These are phyloP conservation scores for Ataeniobius toweri DNA, from an alignment of 2,797 vertebrate genomes.

Conservation along the genomic window DNA sequence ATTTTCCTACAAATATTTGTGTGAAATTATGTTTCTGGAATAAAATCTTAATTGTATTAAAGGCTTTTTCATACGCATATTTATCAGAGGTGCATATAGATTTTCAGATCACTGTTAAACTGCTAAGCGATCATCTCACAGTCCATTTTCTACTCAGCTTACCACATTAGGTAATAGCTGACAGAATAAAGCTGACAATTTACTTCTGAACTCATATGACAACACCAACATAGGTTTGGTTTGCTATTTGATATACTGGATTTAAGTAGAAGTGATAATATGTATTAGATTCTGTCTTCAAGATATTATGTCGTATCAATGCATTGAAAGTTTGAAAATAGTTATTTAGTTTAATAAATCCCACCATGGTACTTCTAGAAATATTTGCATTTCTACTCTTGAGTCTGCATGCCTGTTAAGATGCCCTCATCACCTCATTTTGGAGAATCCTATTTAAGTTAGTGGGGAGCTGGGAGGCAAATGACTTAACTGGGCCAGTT, in stretches of 20 bases:
- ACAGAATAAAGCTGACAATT: background rate
- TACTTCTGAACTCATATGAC: background rate
- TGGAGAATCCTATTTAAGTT: constrained; percentile 40
- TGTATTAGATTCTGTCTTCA: background rate
- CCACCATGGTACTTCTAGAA: background rate
- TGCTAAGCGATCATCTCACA: background rate
- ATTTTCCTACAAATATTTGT: no score
- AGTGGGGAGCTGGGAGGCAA: constrained; percentile 45
- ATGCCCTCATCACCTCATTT: constrained; percentile 26
- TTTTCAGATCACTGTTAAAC: no score
- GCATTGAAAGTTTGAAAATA: constrained; percentile 9
- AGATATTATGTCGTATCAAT: background rate
- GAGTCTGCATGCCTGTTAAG: constrained; percentile 22
- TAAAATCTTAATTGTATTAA: no score
- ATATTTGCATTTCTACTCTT: constrained; percentile 19
- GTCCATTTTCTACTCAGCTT: background rate
- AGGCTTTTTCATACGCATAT: no score
- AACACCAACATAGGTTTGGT: no score
- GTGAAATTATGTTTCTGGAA: no score
- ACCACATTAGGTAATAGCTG: background rate
- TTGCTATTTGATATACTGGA: background rate
- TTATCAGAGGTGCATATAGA: no score
- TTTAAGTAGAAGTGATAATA: background rate
- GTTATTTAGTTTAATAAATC: constrained; percentile 8
- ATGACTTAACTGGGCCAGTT: constrained; percentile 51